Evolutionary conservation across 1,140 invertebrate species (phyloP).

Genomic region (Lanistes nyassanus): DNA sequence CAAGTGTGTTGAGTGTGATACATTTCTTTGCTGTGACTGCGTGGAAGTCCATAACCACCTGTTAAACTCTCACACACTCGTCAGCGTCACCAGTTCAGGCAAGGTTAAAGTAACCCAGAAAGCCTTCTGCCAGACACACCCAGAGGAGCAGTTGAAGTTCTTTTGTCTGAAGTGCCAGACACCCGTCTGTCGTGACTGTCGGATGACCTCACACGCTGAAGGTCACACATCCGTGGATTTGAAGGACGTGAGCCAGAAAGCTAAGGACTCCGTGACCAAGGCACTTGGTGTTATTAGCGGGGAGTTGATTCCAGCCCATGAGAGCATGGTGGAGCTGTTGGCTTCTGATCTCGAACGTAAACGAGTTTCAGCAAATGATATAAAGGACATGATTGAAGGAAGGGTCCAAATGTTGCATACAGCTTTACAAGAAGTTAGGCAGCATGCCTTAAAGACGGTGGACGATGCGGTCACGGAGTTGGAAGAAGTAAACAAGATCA

Average conservation of each 20-base stretch:
- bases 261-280: conserved; percentile 16
- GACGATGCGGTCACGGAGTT: conserved; percentile 4
- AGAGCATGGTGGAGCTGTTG: conserved; percentile 7
- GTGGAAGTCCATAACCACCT: not conserved
- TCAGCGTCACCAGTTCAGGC: conserved; percentile 1
- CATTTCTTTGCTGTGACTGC: conserved; percentile 8
- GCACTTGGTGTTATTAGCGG: not conserved
- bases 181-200: conserved; percentile 15
- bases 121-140: conserved; percentile 8
- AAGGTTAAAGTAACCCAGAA: not conserved
- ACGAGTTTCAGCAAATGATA: not conserved
- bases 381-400: not conserved
- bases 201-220: conserved; percentile 13
- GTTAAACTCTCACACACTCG: conserved; percentile 14
- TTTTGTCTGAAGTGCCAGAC: conserved; percentile 14
- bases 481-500: not conserved
- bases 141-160: conserved; percentile 10
- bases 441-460: not conserved
- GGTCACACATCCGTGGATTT: conserved; percentile 12
- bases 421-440: not conserved
- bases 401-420: conserved; percentile 2
- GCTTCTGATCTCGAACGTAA: not conserved
- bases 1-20: conserved; percentile 20
- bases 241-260: conserved; percentile 7
- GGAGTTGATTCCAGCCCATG: not conserved